phyloP scores from a whole-genome alignment of 2,888 invertebrate genomes.

The Drosophila birchii region DNA sequence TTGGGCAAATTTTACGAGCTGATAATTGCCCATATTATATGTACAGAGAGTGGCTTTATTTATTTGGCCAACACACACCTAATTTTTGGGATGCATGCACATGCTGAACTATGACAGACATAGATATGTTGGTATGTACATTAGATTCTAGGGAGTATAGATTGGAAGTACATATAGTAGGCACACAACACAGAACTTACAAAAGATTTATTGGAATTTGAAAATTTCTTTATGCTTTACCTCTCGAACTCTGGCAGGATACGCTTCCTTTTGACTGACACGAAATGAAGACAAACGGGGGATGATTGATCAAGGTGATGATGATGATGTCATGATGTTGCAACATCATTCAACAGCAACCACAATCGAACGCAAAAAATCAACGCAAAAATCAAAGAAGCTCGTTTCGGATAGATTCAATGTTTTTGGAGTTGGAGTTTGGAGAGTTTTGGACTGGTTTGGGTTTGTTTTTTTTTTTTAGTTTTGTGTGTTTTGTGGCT shows the following conservation, averaged over 20 bases:
- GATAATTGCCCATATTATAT: slow-evolving; percentile 77
- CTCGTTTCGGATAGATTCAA: slow-evolving; percentile 42
- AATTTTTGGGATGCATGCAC: slow-evolving; percentile 62
- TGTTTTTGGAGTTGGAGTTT: slow-evolving; percentile 29
- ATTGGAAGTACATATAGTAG: slow-evolving; percentile 44
- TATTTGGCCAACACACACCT: slow-evolving; percentile 60
- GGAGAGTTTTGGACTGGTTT: slow-evolving; percentile 27
- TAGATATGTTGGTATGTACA: slow-evolving; percentile 47
- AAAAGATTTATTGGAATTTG: slow-evolving; percentile 68
- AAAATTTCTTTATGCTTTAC: slow-evolving; percentile 62
- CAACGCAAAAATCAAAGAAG: slow-evolving; percentile 71
- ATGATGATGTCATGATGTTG: slow-evolving; percentile 46
- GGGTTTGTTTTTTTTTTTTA: slow-evolving; percentile 8
- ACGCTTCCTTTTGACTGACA: slow-evolving; percentile 72
- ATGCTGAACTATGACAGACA: slow-evolving; percentile 61
- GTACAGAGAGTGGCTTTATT: slow-evolving; percentile 51
- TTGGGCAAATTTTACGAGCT: slow-evolving; percentile 75
- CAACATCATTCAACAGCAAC: slow-evolving; percentile 56
- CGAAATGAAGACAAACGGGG: slow-evolving; percentile 74
- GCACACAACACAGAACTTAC: slow-evolving; percentile 72
- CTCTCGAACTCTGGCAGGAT: slow-evolving; percentile 61
- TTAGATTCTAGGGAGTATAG: slow-evolving; percentile 35
- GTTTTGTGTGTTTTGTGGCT: slow-evolving; percentile 35
- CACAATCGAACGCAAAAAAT: slow-evolving; percentile 64
- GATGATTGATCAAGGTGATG: slow-evolving; percentile 55